Base-by-base conservation (phyloP, 2,888 invertebrate genomes). In the Toxonevra muliebris region DNA sequence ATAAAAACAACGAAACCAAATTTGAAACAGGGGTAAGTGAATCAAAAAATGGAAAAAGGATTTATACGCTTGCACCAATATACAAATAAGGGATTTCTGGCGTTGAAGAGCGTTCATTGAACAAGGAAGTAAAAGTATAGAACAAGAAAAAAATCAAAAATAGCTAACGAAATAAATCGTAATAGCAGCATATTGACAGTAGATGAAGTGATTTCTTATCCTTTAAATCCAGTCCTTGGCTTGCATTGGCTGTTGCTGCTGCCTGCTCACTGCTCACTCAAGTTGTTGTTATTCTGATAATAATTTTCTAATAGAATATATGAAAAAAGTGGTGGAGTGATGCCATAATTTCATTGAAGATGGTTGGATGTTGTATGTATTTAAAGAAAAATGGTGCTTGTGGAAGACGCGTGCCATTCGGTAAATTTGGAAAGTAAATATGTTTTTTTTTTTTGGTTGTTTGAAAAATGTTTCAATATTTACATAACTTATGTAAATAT, bases 401-500 rank as follows among this genome's bases (percentile, higher is more conserved):
- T 9, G 42, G 43, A 15, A 42, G 63, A 54, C 63, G 54, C 54
- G 63, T 63, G 63, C 63, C 63, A 63, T 55, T 19, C 19, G 19
- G 7, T 30, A 13, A n/a, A n/a, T n/a, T n/a, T n/a, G n/a, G n/a
- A n/a, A n/a, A n/a, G n/a, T n/a, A n/a, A 12, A 19, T 17, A 13
- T n/a, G 15, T 20, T 52, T n/a, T 52, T 12, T 48, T 8, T 48
- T 48, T 4, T 7, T 30, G 30, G 30, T 30, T 30, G 2, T 4
- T 7, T n/a, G n/a, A n/a, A n/a, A n/a, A n/a, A n/a, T n/a, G n/a
- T 30, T 72, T 73, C 55, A 69, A 73, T 19, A 68, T 67, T 55
- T 41, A 65, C 53, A 68, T 59, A 53, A 62, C 42, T 59, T 70
- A 65, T 57, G 58, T 68, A 71, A 71, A 50, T 12, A 68, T 48